These are phyloP conservation scores for Lasioglossum morio DNA, from an alignment of 2,888 invertebrate species.

Conservation along the genomic window DNA sequence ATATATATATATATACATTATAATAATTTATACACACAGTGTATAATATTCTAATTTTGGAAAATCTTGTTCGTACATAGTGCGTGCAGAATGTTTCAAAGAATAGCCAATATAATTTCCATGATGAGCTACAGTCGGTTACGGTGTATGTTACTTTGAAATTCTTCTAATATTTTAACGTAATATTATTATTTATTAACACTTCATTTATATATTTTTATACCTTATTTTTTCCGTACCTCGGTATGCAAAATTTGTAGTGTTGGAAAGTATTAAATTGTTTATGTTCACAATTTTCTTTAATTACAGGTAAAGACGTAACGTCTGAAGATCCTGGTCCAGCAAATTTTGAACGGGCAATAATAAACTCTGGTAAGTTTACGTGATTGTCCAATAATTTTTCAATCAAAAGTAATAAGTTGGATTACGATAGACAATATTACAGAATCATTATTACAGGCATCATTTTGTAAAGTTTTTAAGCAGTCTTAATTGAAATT, in stretches of 20 bases:
- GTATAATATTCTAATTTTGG: not conserved
- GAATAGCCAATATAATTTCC: slow-evolving; percentile 48
- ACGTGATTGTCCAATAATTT: not conserved
- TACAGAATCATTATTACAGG: not conserved
- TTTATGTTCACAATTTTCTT: slow-evolving; percentile 14
- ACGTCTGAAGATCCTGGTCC: slow-evolving; percentile 73
- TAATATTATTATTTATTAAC: not conserved
- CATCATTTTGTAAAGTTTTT: not conserved
- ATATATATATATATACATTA: no score
- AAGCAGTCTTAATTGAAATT: not conserved
- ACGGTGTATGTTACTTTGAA: slow-evolving; percentile 38
- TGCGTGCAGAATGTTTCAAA: slow-evolving; percentile 56
- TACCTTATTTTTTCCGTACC: not conserved
- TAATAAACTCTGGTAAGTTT: slow-evolving; percentile 74
- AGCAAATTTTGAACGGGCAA: slow-evolving; percentile 80
- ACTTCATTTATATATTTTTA: not conserved
- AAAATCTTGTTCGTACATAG: not conserved
- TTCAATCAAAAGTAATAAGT: not conserved
- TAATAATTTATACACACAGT: not conserved
- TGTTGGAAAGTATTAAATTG: not conserved
- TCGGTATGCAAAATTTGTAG: no score
- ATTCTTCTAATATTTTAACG: not conserved
- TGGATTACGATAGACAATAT: not conserved
- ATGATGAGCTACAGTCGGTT: slow-evolving; percentile 50
- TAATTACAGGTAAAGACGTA: slow-evolving; percentile 74